Percentiles rank a stretch among this genome's conserved stretches.
Evolutionary conservation across 2,113 vertebrate genomes (phyloP).

Genomic region (Lepidothrix coronata): DNA sequence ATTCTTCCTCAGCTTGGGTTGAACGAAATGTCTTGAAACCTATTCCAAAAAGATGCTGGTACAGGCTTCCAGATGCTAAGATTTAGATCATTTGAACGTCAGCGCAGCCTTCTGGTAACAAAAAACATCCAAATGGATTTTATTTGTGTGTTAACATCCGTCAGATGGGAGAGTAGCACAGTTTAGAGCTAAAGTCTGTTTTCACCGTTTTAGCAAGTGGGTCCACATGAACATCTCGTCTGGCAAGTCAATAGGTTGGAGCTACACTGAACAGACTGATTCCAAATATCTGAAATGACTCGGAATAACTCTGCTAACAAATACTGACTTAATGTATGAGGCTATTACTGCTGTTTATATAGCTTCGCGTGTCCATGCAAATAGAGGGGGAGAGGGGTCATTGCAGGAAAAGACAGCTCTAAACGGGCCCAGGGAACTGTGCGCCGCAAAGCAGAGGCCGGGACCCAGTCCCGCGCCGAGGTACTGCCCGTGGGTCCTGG

Average conservation of each 20-base stretch:
- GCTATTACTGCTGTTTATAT: neutral
- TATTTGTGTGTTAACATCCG: conserved; percentile 17
- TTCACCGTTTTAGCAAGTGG: neutral
- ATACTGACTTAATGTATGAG: neutral
- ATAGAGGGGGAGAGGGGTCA: neutral
- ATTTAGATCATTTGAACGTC: conserved; percentile 63
- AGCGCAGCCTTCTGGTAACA: conserved; percentile 68
- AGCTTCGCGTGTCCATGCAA: neutral
- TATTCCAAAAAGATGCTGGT: neutral
- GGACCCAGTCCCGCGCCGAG: neutral
- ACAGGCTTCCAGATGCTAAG: conserved; percentile 45
- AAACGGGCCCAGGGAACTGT: neutral
- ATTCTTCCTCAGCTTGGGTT: neutral
- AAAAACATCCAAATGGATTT: conserved; percentile 41
- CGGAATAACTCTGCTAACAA: neutral
- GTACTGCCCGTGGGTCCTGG: neutral
- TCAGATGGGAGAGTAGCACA: conserved; percentile 23
- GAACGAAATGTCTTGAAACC: conserved; percentile 23
- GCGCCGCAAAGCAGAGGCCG: neutral
- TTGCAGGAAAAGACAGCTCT: neutral
- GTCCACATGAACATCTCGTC: conserved; percentile 2
- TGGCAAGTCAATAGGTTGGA: conserved; percentile 15
- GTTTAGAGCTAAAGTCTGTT: conserved; percentile 14
- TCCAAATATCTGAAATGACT: neutral
- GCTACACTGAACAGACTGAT: neutral